Evolutionary conservation across 2,113 vertebrate species (phyloP).

Genomic region (Lampris megalopsis): DNA sequence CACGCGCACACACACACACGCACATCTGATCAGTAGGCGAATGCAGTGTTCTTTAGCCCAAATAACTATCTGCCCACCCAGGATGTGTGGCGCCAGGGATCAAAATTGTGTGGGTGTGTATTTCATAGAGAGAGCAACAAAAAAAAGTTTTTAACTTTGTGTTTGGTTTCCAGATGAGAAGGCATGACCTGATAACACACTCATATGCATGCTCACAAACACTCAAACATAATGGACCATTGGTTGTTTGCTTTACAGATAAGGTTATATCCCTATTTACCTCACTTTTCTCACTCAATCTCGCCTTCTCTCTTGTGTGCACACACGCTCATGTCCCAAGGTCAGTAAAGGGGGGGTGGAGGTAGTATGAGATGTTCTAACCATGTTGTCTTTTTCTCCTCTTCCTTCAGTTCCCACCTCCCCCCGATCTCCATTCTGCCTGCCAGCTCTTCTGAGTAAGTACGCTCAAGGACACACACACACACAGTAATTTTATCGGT

Average conservation of each 20-base stretch:
- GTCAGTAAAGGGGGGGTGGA: slow-evolving; percentile 17
- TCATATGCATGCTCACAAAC: background rate
- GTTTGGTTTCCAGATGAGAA: background rate
- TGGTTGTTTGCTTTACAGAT: background rate
- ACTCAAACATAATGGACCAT: background rate
- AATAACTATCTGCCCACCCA: slow-evolving; percentile 64
- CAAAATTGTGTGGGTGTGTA: slow-evolving; percentile 8
- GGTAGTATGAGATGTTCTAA: slow-evolving; percentile 61
- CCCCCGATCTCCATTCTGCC: slow-evolving; percentile 92
- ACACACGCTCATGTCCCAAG: slow-evolving; percentile 18
- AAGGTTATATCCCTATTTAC: background rate
- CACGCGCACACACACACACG: slow-evolving; percentile 7
- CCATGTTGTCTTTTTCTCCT: slow-evolving; percentile 59
- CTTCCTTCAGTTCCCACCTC: slow-evolving; percentile 88
- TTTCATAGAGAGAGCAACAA: background rate
- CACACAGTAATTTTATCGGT: background rate
- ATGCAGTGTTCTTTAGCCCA: slow-evolving; percentile 48
- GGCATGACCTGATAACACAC: background rate
- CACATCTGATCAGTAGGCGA: slow-evolving; percentile 52
- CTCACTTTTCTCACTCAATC: background rate
- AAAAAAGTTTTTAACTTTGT: background rate
- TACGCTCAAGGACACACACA: slow-evolving; percentile 50
- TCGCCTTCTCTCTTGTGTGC: background rate
- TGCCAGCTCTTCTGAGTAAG: slow-evolving; percentile 94
- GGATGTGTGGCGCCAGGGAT: slow-evolving; percentile 31